These are phyloP conservation scores for Gobio occitaniae DNA, from an alignment of 2,797 vertebrate species.

Conservation along the genomic window DNA sequence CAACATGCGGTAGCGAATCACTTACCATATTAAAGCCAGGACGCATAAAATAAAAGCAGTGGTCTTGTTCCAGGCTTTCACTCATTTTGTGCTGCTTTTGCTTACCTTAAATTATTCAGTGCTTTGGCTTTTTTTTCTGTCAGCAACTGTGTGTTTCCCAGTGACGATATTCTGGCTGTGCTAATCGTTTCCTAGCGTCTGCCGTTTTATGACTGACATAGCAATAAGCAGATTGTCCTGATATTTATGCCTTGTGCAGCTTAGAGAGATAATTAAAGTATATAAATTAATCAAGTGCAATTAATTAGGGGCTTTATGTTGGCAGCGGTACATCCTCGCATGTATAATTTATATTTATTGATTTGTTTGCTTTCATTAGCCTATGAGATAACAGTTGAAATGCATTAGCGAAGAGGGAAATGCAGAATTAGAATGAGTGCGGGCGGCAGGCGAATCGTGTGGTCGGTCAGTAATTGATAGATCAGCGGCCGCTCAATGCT, in stretches of 20 bases:
- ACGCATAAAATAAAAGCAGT: slow-evolving; percentile 69
- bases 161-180: slow-evolving; percentile 83
- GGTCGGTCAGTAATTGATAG: slow-evolving; percentile 91
- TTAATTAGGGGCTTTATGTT: slow-evolving; percentile 99
- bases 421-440: slow-evolving; percentile 97
- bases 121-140: slow-evolving; percentile 79
- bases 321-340: slow-evolving; percentile 99
- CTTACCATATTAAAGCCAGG: slow-evolving; percentile 66
- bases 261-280: slow-evolving; percentile 99
- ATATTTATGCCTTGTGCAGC: slow-evolving; percentile 99
- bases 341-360: slow-evolving; percentile 99
- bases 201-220: slow-evolving; percentile 98
- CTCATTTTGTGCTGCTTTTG: slow-evolving; percentile 89
- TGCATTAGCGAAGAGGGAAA: slow-evolving; percentile 97
- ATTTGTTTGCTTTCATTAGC: slow-evolving; percentile 99
- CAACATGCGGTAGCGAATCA: slow-evolving; percentile 60
- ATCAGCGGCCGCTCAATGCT: slow-evolving; percentile 94
- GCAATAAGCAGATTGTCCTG: slow-evolving; percentile 99
- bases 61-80: slow-evolving; percentile 70
- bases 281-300: slow-evolving; percentile 99
- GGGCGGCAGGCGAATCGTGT: slow-evolving; percentile 64
- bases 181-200: slow-evolving; percentile 95
- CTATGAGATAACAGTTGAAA: slow-evolving; percentile 99
- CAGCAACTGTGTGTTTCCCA: slow-evolving; percentile 82
- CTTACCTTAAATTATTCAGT: slow-evolving; percentile 92